Base-by-base conservation (phyloP, 1,140 invertebrate species). In the Euura lappo region DNA sequence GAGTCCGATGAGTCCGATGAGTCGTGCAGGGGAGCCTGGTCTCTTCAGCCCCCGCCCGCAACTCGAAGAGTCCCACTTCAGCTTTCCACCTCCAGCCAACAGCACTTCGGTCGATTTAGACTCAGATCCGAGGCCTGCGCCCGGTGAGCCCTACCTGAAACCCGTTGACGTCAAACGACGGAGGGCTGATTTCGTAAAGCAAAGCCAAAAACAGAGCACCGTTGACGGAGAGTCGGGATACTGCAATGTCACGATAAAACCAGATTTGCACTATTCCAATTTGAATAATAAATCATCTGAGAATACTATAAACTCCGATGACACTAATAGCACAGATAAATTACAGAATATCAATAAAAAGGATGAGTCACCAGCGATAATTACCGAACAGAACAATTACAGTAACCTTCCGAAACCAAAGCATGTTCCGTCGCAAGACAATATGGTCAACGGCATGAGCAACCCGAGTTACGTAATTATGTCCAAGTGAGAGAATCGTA, bases 341-440 rank as follows among this genome's bases (percentile, higher is more conserved):
- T 42, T 42, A 3, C 45, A 42, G 70, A 13, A 10, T 7, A 64
- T 44, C n/a, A 70, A 81, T 11, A 77, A 70, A 1, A 77, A 76
- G 10, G 46, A 51, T 44, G 71, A 70, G 64, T 44, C 69, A 44
- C 74, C 81, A 7, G 60, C 75, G 2, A 81, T 91, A 77, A 86
- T 89, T 74, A 84, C 85, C 71, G 80, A 83, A 3, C 79, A 83
- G 67, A 88, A 91, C 72, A 90, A 92, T 81, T 92, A 92, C 74
- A 86, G 90, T 5, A 92, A 91, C 78, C 92, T 92, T 83, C 87
- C 88, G 0, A 81, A 83, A 65, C 84, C 90, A 67, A 90, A 90
- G 75, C 89, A 87, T 75, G 89, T 86, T 73, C 84, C 88, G 42
- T 85, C 88, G 45, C 87, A 85, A 11, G 88, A 90, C 13, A 60